Evolutionary conservation across 2,797 vertebrate genomes (phyloP).

Genomic region (Karalla daura): DNA sequence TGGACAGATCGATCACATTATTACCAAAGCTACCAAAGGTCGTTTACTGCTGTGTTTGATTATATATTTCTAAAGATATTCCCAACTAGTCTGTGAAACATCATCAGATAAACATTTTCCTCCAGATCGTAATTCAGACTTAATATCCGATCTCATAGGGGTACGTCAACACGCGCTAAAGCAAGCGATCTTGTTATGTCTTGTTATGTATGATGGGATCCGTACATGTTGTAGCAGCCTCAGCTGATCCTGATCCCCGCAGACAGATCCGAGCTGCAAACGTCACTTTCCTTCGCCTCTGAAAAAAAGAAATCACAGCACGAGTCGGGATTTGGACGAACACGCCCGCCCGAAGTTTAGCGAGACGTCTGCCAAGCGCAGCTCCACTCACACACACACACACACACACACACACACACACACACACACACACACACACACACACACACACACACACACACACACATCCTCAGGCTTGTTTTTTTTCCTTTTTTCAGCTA

Average conservation of each 20-base stretch:
- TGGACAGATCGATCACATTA: too few species aligned
- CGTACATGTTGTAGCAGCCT: not conserved
- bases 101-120: too few species aligned
- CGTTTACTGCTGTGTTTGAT: too few species aligned
- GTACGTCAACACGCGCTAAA: too few species aligned
- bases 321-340: constrained; percentile 16
- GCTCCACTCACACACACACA: not conserved
- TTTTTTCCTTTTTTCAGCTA: not conserved
- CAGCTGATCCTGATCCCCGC: not conserved
- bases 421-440: not conserved
- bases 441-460: not conserved
- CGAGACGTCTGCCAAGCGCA: constrained; percentile 21
- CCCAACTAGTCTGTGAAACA: too few species aligned
- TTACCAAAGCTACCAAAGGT: too few species aligned
- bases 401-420: not conserved
- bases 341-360: constrained; percentile 19
- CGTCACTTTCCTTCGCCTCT: constrained; percentile 3
- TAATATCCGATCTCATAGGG: too few species aligned
- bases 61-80: too few species aligned
- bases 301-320: constrained; percentile 8
- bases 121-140: too few species aligned
- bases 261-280: not conserved
- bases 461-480: not conserved
- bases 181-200: too few species aligned
- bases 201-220: not conserved